Base-by-base conservation (phyloP, 2,888 invertebrate genomes). In the Tricholauxania praeusta region DNA sequence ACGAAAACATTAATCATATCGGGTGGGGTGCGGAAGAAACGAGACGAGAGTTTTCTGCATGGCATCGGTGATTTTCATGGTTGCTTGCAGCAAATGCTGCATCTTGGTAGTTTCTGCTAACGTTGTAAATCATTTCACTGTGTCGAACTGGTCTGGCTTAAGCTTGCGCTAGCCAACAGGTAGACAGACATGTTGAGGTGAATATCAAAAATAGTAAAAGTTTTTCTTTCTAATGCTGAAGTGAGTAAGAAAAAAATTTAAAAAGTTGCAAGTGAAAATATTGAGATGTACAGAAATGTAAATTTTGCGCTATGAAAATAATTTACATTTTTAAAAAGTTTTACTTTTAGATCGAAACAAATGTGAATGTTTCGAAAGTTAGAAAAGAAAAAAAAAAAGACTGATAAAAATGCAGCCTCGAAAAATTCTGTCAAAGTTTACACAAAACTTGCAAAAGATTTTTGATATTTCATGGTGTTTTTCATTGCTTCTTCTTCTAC, bases 141-240 rank as follows among this genome's bases (percentile, higher is more conserved):
- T 22, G 22, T 32, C 52, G 49, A 8, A 53, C 66, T 52, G 39
- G 32, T 53, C 53, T 53, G 53, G 53, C 52, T 53, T 55, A 52
- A n/a, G 19, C 28, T 28, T 7, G 52, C 32, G 14, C 5, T 12
- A 7, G 17, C 32, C 32, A n/a, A 7, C 19, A 48, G 39, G 47
- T 47, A 17, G 39, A n/a, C 55, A 48, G 67, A 67, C 48, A 67
- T 47, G 48, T 51, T 66, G 59, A 60, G 60, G 12, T 67, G 52
- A 66, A 66, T 67, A 63, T 63, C 55, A 55, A 72, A 65, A 65
- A 57, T 65, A 55, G 59, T 65, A 69, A 60, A 71, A 51, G 53
- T 66, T 15, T 47, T 68, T n/a, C 12, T 65, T 52, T 47, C 17
- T 63, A 47, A 63, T 19, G 49, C 63, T 14, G 19, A n/a, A 39